phyloP scores from a whole-genome alignment of 2,113 vertebrate species.

The Tachysurus vachellii region DNA sequence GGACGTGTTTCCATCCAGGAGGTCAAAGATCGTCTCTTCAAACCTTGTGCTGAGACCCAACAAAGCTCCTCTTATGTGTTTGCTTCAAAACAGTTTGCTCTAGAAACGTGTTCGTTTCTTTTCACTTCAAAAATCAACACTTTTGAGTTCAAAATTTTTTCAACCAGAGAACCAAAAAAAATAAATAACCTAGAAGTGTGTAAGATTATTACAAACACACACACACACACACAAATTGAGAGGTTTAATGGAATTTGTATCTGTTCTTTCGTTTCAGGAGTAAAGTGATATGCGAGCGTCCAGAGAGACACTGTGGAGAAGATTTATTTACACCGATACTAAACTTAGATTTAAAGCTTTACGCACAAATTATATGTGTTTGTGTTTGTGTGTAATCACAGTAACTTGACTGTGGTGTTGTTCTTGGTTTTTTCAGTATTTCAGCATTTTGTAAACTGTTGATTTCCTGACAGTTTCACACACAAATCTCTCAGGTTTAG shows the following conservation, averaged over 20 bases:
- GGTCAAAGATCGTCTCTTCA: neutral
- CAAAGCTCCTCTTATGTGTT: neutral
- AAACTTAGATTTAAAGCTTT: neutral
- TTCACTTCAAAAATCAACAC: neutral
- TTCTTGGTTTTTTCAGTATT: neutral
- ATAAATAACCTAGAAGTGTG: neutral
- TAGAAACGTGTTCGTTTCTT: neutral
- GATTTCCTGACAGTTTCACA: no score
- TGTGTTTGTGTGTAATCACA: neutral
- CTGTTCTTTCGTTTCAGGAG: neutral
- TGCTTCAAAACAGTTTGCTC: no score
- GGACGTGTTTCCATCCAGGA: neutral
- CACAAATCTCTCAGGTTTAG: no score
- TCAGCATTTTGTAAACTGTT: neutral
- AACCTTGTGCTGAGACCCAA: neutral
- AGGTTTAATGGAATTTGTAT: neutral
- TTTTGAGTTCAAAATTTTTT: neutral
- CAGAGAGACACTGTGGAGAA: neutral
- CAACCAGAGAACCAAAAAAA: no score
- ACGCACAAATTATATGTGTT: neutral
- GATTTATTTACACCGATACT: neutral
- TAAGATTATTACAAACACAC: neutral
- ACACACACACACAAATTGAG: neutral
- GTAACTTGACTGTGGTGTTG: no score
- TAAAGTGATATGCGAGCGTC: neutral